phyloP scores from a whole-genome alignment of 2,797 vertebrate genomes.

The Enteromius treurensis region DNA sequence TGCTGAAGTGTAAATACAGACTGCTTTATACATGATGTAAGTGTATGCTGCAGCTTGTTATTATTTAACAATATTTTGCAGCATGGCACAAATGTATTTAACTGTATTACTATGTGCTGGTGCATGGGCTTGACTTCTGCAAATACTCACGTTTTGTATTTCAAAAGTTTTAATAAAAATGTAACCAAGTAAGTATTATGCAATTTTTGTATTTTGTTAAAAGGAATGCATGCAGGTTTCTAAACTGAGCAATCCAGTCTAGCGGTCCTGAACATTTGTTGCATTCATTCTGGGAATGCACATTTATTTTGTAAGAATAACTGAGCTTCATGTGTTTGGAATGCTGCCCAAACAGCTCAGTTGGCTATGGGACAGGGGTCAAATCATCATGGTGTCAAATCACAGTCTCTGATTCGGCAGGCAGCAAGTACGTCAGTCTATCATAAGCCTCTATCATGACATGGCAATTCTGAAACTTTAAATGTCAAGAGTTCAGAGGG shows the following conservation, averaged over 20 bases:
- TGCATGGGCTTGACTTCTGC: conserved; percentile 39
- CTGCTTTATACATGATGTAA: conserved; percentile 61
- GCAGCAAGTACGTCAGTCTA: conserved; percentile 33
- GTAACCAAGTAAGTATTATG: conserved; percentile 22
- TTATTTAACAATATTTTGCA: conserved; percentile 63
- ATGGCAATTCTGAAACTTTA: conserved; percentile 4
- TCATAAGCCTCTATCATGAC: conserved; percentile 10
- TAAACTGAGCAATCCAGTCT: neutral
- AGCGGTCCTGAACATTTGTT: neutral
- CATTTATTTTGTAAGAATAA: neutral
- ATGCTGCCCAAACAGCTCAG: neutral
- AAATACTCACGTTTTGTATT: conserved; percentile 69
- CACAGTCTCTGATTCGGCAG: conserved; percentile 16
- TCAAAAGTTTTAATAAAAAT: conserved; percentile 74
- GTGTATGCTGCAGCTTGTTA: conserved; percentile 68
- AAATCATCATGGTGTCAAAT: conserved; percentile 4
- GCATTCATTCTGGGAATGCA: neutral
- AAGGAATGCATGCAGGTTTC: neutral
- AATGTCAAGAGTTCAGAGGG: neutral
- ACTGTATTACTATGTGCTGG: conserved; percentile 36
- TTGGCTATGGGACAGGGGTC: neutral
- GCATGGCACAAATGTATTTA: conserved; percentile 65
- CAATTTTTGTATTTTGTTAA: conserved; percentile 21
- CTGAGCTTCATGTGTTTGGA: conserved; percentile 14
- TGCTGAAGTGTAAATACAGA: conserved; percentile 31